Evolutionary conservation across 2,888 invertebrate species (phyloP), one percentile per base, ranked within the genome.

Genomic region (Cheilosia grossa): DNA sequence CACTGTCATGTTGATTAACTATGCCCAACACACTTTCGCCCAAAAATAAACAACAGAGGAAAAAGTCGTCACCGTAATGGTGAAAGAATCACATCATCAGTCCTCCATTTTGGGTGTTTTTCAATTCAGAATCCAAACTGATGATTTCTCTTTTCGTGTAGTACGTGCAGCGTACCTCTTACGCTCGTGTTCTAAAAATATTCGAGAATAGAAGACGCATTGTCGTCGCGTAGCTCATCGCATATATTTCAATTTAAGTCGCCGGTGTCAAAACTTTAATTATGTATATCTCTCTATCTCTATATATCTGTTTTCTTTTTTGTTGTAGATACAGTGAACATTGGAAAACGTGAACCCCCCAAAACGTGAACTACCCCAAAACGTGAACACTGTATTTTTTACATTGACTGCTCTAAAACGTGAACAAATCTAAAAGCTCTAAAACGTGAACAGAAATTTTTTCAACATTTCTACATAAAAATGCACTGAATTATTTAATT

Each of bases 181-280:
- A 6, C 19, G 9, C 58, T 42, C 30, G 6, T 30, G 72, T 73
- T 73, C 72, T 63, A 63, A 63, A 63, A 61, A 61, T 73, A 63
- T 33, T 42, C 30, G 19, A 15, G 27, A 56, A 30, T 69, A 44
- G 56, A 66, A 54, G 67, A 67, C 69, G 13, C 27, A 61, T 9
- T 69, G 58, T 69, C 51, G 58, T 37, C 33, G 51, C 33, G 51
- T 19, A 75, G 21, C 40, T 10, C 61, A 33, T 37, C 54, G 54
- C 15, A 54, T 54, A 19, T 21, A 24, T 69, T 63, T 74, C 17
- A 49, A 10, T 56, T 69, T 47, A 69, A 77, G 42, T 58, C 44
- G 49, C 10, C 80, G 47, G 74, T 67, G 80, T 69, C 80, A 61
- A 80, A 61, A 67, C 58, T 81, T 61, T 81, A 75, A 75, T 74